These are phyloP conservation scores for Jacana jacana DNA, from an alignment of 2,113 vertebrate genomes.

Conservation along the genomic window DNA sequence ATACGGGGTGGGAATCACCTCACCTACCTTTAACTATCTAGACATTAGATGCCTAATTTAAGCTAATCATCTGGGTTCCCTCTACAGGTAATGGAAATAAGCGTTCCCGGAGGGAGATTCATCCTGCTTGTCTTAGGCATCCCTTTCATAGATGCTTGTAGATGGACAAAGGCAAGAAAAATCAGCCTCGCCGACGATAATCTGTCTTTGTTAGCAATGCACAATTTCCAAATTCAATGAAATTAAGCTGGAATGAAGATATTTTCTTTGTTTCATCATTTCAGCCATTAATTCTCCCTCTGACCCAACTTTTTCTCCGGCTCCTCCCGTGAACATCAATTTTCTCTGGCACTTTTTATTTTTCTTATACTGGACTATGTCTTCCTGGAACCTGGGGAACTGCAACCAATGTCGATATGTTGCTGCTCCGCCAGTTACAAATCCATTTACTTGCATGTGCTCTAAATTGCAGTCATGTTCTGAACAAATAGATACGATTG, in stretches of 20 bases:
- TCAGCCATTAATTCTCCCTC: slow-evolving; percentile 13
- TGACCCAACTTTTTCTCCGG: slow-evolving; percentile 39
- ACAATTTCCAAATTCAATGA: not conserved
- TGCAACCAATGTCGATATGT: slow-evolving; percentile 38
- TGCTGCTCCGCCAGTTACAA: slow-evolving; percentile 47
- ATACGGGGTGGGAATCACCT: not conserved
- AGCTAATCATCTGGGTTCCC: slow-evolving; percentile 46
- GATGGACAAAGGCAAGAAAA: not conserved
- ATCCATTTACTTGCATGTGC: slow-evolving; percentile 48
- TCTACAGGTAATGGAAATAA: slow-evolving; percentile 8
- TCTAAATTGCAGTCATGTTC: slow-evolving; percentile 50
- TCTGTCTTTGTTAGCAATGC: not conserved
- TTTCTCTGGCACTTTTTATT: slow-evolving; percentile 60
- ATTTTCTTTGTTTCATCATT: not conserved
- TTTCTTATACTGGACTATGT: slow-evolving; percentile 31
- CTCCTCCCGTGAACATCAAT: slow-evolving; percentile 29
- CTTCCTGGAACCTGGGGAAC: slow-evolving; percentile 50
- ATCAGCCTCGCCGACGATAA: not conserved
- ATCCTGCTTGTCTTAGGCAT: slow-evolving; percentile 27
- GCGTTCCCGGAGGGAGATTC: slow-evolving; percentile 26
- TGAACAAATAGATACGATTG: slow-evolving; percentile 16
- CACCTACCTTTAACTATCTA: not conserved
- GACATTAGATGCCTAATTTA: not conserved
- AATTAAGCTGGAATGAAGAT: not conserved
- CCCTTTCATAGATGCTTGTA: not conserved